Evolutionary conservation across 2,888 invertebrate species (phyloP), one percentile per base, ranked within the genome.

Genomic region (Nebria brevicollis): DNA sequence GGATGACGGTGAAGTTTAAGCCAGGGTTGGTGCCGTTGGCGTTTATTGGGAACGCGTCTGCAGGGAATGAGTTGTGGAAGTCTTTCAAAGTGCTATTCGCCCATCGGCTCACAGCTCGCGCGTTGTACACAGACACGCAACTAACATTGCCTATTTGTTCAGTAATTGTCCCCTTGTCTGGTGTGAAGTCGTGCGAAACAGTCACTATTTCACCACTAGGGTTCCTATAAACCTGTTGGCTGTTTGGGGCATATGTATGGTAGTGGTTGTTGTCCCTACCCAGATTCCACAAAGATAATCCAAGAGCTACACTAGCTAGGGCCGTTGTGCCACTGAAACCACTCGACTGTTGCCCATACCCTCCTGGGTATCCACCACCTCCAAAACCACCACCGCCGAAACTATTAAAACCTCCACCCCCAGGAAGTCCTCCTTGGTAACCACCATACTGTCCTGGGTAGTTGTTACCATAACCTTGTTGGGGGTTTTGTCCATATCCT

Each of bases 361-460:
- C 77, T 25, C 77, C 77, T 13, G 42, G 11, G 10, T 65, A 68
- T 4, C 77, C 78, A 10, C 20, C 20, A 70, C 86, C 86, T 43
- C 84, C 84, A 66, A 76, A 83, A 1, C 82, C 83, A 10, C 81
- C 82, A 66, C 77, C 82, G 26, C 41, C 77, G 54, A 83, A 83
- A 41, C 84, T 83, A 20, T 64, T 79, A 3, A 81, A 77, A 10
- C 82, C 83, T 25, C 85, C 85, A 7, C 72, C 82, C 13, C 85
- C 82, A 8, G 74, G 84, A 73, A 84, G 84, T 54, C 85, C 83
- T 20, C 82, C 81, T 26, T 54, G 54, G 1, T 54, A 20, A 20
- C 20, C 20, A 20, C 20, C 20, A 20, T 20, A 54, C 13, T 54
- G 54, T 54, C 54, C 54, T 7, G 54, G 54, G 54, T 54, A 54